Conservation (phyloP, 2,888 invertebrate species). For the Rotaria socialis region DNA sequence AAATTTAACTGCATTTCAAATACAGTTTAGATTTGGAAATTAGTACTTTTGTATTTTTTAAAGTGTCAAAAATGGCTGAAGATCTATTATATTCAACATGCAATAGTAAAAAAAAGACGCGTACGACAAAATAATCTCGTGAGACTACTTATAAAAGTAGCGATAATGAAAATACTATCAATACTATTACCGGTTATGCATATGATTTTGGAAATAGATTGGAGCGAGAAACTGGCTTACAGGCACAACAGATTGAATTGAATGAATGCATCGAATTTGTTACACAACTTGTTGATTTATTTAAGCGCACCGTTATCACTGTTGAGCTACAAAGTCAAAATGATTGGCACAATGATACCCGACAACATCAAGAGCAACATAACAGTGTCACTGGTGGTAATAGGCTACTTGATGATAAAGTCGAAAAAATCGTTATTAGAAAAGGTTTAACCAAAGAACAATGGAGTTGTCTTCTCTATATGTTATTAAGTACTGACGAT, state of each 20-base stretch:
- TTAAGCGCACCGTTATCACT: not conserved
- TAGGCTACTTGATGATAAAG: not conserved
- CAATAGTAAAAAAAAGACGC: not conserved
- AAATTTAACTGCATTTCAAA: not conserved
- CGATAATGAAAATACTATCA: not conserved
- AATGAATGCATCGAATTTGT: not conserved
- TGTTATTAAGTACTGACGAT: not conserved
- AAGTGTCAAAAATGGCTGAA: not conserved
- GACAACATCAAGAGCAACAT: not conserved
- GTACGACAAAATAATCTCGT: not conserved
- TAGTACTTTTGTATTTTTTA: not conserved
- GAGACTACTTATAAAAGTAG: not conserved
- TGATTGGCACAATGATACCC: not conserved
- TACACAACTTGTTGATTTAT: not conserved
- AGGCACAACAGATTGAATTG: not conserved
- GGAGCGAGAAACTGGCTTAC: not conserved
- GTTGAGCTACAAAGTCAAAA: not conserved
- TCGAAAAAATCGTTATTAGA: not conserved
- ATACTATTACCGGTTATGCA: not conserved
- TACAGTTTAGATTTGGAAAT: not conserved
- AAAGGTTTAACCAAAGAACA: conserved; percentile 16
- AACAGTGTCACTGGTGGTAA: not conserved
- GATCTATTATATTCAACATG: not conserved
- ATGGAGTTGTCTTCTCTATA: conserved; percentile 1
- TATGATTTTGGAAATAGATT: not conserved